Percentiles rank a stretch among this genome's conserved stretches.
Evolutionary conservation across 2,113 vertebrate species (phyloP).

Genomic region (Oryzias curvinotus): DNA sequence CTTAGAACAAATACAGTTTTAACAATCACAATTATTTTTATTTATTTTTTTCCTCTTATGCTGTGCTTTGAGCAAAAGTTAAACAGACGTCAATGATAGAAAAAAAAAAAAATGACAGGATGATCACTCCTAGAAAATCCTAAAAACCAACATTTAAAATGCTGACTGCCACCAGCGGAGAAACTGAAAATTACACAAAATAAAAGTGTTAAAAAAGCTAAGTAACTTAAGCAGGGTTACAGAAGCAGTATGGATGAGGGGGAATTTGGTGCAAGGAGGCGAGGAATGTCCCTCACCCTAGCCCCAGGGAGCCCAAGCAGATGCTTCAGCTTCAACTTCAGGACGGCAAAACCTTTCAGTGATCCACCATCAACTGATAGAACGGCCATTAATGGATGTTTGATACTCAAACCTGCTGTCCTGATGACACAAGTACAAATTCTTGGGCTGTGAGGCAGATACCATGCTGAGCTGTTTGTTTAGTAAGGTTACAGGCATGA

Average conservation of each 20-base stretch:
- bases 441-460: background rate
- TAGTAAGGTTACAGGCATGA: conserved; percentile 9
- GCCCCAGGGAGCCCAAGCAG: conserved; percentile 51
- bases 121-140: no score
- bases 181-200: no score
- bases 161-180: no score
- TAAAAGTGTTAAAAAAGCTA: no score
- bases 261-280: conserved; percentile 46
- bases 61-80: no score
- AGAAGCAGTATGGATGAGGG: conserved; percentile 66
- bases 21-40: no score
- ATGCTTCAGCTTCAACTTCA: conserved; percentile 54
- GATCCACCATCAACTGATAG: conserved; percentile 24
- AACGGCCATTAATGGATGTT: conserved; percentile 43
- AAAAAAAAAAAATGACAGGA: no score
- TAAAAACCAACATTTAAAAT: no score
- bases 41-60: no score
- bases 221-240: no score
- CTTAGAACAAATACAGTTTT: no score
- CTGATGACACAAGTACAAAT: conserved; percentile 3
- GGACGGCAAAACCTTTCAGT: conserved; percentile 27
- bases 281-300: conserved; percentile 50
- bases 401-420: background rate
- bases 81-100: no score
- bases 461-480: background rate